Conservation (phyloP, 2,113 vertebrate genomes). For the Tretioscincus oriximinensis region DNA sequence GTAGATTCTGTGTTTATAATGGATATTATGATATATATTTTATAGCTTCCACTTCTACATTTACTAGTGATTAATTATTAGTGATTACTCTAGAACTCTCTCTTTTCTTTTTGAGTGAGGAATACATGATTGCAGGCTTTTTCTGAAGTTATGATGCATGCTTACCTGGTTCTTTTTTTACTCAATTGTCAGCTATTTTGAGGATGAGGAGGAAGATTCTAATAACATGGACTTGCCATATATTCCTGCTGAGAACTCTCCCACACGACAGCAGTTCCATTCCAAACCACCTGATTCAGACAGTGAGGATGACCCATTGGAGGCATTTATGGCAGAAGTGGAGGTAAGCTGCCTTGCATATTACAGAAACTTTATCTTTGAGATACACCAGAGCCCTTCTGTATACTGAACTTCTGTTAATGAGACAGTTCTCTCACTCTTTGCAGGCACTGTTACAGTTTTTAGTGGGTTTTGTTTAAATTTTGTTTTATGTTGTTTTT, state of each 20-base stretch:
- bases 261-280: constrained; percentile 91
- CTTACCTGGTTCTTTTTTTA: constrained; percentile 4
- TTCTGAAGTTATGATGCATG: fast-evolving
- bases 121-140: too few relatives aligned
- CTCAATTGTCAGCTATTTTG: constrained; percentile 86
- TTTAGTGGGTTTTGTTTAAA: too few relatives aligned
- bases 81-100: not conserved
- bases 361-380: not conserved
- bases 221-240: constrained; percentile 90
- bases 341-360: constrained; percentile 77
- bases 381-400: not conserved
- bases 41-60: not conserved
- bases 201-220: constrained; percentile 96
- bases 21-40: not conserved
- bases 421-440: not conserved
- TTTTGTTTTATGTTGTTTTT: too few relatives aligned
- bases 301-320: constrained; percentile 96
- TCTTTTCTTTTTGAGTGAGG: not conserved
- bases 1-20: not conserved
- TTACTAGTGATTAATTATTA: not conserved
- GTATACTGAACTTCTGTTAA: too few relatives aligned
- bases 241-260: constrained; percentile 97
- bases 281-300: constrained; percentile 86
- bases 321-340: constrained; percentile 98
- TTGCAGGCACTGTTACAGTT: not conserved